These are phyloP conservation scores for Thalassophryne amazonica DNA, from an alignment of 2,797 vertebrate species.

Conservation along the genomic window DNA sequence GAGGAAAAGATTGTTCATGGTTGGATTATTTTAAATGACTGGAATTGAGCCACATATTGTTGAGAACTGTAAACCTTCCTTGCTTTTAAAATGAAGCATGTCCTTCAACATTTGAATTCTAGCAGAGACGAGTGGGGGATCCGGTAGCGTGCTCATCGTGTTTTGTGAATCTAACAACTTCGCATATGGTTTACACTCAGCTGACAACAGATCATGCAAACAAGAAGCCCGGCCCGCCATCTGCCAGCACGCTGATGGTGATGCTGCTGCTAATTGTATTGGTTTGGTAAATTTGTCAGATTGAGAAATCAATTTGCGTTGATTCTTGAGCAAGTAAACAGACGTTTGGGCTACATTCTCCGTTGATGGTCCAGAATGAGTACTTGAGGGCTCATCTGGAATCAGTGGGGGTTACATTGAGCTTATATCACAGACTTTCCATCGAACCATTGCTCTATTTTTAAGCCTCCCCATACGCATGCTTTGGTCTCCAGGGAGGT, in stretches of 20 bases:
- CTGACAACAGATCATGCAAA: not conserved
- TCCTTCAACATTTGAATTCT: not conserved
- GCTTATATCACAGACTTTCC: constrained; percentile 56
- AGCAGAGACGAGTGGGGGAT: not conserved
- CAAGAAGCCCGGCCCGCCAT: not conserved
- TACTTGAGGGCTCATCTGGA: constrained; percentile 40
- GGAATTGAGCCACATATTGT: not conserved
- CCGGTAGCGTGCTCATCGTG: not conserved
- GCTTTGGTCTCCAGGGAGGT: constrained; percentile 59
- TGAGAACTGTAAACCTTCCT: not conserved
- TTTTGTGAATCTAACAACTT: not conserved
- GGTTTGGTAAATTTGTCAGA: not conserved
- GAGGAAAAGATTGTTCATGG: not conserved
- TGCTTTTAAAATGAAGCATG: constrained; percentile 9
- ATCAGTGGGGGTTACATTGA: constrained; percentile 47
- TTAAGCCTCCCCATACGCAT: constrained; percentile 59
- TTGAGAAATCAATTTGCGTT: not conserved
- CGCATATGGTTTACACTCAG: not conserved
- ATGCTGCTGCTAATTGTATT: not conserved
- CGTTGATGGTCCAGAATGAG: no score
- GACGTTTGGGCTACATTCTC: no score
- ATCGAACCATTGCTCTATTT: constrained; percentile 67
- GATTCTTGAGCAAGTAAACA: not conserved
- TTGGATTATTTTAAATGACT: constrained; percentile 12
- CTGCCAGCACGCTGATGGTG: not conserved